Evolutionary conservation across 2,797 vertebrate genomes (phyloP).

Genomic region (Phrynocephalus forsythii): DNA sequence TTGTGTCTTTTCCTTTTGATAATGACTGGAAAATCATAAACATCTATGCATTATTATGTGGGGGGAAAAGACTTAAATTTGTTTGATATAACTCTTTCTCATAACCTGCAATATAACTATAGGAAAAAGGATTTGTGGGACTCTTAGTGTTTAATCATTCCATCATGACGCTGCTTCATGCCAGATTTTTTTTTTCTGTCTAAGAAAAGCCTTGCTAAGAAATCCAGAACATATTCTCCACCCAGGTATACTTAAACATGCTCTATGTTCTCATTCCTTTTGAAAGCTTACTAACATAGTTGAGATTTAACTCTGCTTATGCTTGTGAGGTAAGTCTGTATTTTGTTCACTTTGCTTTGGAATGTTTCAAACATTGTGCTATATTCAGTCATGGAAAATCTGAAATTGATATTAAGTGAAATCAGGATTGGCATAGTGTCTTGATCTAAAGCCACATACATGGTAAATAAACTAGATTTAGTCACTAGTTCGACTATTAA

Average conservation of each 20-base stretch:
- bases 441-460: slow-evolving; percentile 37
- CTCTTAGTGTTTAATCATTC: slow-evolving; percentile 70
- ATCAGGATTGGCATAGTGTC: background rate
- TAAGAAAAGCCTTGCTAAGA: slow-evolving; percentile 47
- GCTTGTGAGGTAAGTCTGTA: slow-evolving; percentile 71
- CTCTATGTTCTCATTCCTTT: slow-evolving; percentile 58
- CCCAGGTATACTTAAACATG: slow-evolving; percentile 63
- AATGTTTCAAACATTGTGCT: slow-evolving; percentile 2
- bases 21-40: slow-evolving; percentile 48
- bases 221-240: slow-evolving; percentile 58
- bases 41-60: slow-evolving; percentile 34
- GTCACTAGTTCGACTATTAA: slow-evolving; percentile 14
- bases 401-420: background rate
- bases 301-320: slow-evolving; percentile 63
- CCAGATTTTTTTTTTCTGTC: slow-evolving; percentile 50
- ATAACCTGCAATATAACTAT: slow-evolving; percentile 65
- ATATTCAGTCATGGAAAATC: slow-evolving; percentile 14
- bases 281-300: slow-evolving; percentile 46
- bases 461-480: slow-evolving; percentile 16
- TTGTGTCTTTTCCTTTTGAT: background rate
- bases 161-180: slow-evolving; percentile 46
- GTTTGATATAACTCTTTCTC: slow-evolving; percentile 55
- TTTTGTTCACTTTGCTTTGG: slow-evolving; percentile 48
- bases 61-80: slow-evolving; percentile 52
- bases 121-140: slow-evolving; percentile 63